phyloP scores from a whole-genome alignment of 2,797 vertebrate genomes.

The Oreortyx pictus region DNA sequence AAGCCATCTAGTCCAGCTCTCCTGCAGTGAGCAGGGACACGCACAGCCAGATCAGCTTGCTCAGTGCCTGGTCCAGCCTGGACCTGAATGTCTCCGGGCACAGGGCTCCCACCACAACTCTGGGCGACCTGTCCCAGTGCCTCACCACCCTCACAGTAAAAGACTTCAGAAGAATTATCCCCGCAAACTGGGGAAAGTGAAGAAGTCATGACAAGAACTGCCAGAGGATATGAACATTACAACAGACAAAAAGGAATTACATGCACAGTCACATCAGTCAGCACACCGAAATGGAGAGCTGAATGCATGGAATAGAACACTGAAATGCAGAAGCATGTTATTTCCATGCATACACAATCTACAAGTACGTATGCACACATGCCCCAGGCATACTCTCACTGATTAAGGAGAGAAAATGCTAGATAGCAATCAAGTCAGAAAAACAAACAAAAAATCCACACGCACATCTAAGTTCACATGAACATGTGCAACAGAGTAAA shows the following conservation, averaged over 20 bases:
- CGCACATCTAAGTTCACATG: neutral
- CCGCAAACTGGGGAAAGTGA: neutral
- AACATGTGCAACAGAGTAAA: neutral
- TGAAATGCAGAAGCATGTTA: neutral
- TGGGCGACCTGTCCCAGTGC: no score
- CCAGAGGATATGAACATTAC: neutral
- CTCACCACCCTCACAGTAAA: no score
- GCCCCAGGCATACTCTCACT: conserved; percentile 17
- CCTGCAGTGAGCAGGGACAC: no score
- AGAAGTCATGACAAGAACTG: neutral
- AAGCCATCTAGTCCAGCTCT: no score
- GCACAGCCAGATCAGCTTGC: no score
- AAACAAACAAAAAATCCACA: conserved; percentile 41
- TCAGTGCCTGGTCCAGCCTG: no score
- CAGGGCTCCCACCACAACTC: no score
- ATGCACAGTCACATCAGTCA: conserved; percentile 29
- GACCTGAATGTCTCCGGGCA: no score
- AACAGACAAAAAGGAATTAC: neutral
- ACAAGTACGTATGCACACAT: neutral
- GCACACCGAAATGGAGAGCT: neutral
- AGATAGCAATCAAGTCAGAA: conserved; percentile 46
- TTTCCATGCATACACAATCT: neutral
- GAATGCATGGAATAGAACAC: neutral
- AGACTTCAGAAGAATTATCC: neutral
- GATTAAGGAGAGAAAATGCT: neutral